Percentiles rank a stretch among this genome's conserved stretches.
Evolutionary conservation across 2,888 invertebrate species (phyloP).

Genomic region (Vandiemenella viatica): DNA sequence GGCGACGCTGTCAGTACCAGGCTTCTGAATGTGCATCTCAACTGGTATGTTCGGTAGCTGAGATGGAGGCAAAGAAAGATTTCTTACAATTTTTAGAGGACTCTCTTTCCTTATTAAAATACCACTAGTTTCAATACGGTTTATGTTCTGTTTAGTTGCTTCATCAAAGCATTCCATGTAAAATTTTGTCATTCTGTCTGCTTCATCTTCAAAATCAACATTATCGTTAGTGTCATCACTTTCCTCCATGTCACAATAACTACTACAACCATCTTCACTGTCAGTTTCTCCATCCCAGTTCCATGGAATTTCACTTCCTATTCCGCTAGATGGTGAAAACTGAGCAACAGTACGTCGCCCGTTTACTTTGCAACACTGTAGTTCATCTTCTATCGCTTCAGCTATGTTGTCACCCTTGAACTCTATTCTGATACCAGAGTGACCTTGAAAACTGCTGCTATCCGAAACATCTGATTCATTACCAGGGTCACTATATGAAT

Average conservation of each 20-base stretch:
- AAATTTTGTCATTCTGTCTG: slow-evolving; percentile 13
- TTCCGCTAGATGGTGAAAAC: slow-evolving; percentile 18
- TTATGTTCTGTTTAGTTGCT: slow-evolving; percentile 27
- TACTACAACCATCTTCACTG: not conserved
- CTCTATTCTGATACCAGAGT: slow-evolving; percentile 52
- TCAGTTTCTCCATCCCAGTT: slow-evolving; percentile 9
- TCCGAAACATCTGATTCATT: slow-evolving; percentile 28
- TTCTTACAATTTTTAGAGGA: slow-evolving; percentile 18
- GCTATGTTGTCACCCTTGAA: slow-evolving; percentile 75
- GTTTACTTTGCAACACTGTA: slow-evolving; percentile 19
- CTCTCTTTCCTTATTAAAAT: slow-evolving; percentile 23
- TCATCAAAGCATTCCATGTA: slow-evolving; percentile 13
- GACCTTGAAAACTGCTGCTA: slow-evolving; percentile 26
- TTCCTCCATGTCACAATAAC: too few species aligned
- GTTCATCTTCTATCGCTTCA: slow-evolving; percentile 54
- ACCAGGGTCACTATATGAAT: slow-evolving; percentile 26
- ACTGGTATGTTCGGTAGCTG: not conserved
- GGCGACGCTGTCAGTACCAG: not conserved
- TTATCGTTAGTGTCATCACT: too few species aligned
- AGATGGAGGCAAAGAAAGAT: not conserved
- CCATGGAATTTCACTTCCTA: slow-evolving; percentile 25
- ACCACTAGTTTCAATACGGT: slow-evolving; percentile 25
- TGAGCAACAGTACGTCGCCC: slow-evolving; percentile 6
- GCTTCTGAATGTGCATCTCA: not conserved
- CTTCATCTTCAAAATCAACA: slow-evolving; percentile 22